Percentiles rank a stretch among this genome's conserved stretches.
phyloP scores from a whole-genome alignment of 2,113 vertebrate species.

The Riparia riparia region DNA sequence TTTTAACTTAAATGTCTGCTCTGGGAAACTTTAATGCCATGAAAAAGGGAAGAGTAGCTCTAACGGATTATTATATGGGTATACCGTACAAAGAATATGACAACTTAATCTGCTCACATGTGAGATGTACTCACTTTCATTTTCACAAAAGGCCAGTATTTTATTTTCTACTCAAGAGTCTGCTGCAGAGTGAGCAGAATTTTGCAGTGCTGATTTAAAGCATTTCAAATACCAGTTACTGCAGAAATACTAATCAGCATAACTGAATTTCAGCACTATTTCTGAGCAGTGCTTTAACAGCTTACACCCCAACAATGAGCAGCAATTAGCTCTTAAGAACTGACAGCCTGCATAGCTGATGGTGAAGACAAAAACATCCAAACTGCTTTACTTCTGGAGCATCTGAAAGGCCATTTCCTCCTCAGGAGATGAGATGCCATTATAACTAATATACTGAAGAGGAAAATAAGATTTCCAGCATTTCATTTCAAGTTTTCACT shows the following conservation, averaged over 20 bases:
- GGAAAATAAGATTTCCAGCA: background rate
- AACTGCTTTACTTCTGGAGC: background rate
- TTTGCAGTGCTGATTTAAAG: background rate
- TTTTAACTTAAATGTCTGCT: slow-evolving; percentile 67
- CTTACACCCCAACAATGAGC: slow-evolving; percentile 3
- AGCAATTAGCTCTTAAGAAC: background rate
- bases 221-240: background rate
- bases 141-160: background rate
- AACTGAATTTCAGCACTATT: slow-evolving; percentile 17
- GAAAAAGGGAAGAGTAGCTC: slow-evolving; percentile 10
- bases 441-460: background rate
- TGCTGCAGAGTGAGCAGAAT: background rate
- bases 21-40: slow-evolving; percentile 54
- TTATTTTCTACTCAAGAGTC: background rate
- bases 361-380: background rate
- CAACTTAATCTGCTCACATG: background rate
- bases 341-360: background rate
- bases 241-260: slow-evolving; percentile 18
- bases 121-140: background rate
- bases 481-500: background rate
- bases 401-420: background rate
- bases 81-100: background rate
- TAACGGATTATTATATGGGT: background rate
- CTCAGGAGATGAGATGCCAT: background rate
- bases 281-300: background rate